Evolutionary conservation across 1,140 invertebrate species (phyloP), one percentile per base, ranked within the genome.

Genomic region (Drosophila kikkawai): DNA sequence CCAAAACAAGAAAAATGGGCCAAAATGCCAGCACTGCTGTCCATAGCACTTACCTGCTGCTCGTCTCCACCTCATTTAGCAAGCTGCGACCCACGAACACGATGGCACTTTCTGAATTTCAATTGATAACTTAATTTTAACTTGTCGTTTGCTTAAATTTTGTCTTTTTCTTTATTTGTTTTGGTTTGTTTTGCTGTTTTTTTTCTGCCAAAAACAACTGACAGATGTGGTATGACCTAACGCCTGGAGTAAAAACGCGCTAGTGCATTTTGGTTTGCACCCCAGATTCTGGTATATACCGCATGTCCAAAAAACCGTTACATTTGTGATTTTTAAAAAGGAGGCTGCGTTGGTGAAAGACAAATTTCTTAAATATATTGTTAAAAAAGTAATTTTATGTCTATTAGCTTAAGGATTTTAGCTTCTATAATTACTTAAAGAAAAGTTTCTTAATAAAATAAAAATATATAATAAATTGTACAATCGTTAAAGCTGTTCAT

Each of bases 61-160:
- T 59, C 37, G 53, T 50, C 17, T 36, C 44, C 42, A 71, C 67
- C 17, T 73, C 69, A 71, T 58, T 71, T 17, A 59, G 36, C 66
- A 48, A 48, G 7, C 42, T 68, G 12, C 64, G 37, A 29, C 29
- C 47, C n/a, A 42, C 26, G 13, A 68, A 69, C 63, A 58, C 50
- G 26, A n/a, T 71, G 67, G 12, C 17, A 29, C 17, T 50, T n/a
- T 48, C 11, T 11, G 0, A 37, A 17, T n/a, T 41, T 15, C 11
- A 48, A 19, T 44, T 34, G 15, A 11, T 36, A 17, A 17, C 37
- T 22, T 4, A 1, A 45, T 29, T 32, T n/a, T 13, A n/a, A 50
- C 34, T 4, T 8, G n/a, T 3, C 12, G 1, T 12, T 37, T 7
- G 0, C 15, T 13, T 44, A 7, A 17, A 60, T 34, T 9, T 4